A percentile compares a stretch with the other conserved stretches of the same genome.
These are phyloP conservation scores for Andrena minutula DNA, from an alignment of 2,888 invertebrate genomes.

Conservation along the genomic window DNA sequence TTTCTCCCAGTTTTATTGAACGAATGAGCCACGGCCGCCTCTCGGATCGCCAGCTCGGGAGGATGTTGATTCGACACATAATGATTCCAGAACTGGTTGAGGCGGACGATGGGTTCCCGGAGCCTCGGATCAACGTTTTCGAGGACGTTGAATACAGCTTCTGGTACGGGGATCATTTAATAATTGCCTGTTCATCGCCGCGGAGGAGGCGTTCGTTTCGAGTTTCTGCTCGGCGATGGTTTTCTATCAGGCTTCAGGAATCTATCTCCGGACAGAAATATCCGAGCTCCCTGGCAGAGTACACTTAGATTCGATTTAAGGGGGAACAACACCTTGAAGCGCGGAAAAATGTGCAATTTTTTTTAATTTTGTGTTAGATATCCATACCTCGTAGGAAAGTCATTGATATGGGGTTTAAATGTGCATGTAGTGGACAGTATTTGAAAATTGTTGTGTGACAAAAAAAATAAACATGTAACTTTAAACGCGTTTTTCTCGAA, in stretches of 20 bases:
- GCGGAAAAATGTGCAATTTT: too few species aligned
- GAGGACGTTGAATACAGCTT: slow-evolving; percentile 30
- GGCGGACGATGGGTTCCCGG: slow-evolving; percentile 19
- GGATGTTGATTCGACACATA: slow-evolving; percentile 40
- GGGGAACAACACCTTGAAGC: too few species aligned
- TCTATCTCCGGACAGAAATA: neutral
- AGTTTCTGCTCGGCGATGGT: neutral
- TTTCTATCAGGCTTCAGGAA: neutral
- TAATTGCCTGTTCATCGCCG: slow-evolving; percentile 35
- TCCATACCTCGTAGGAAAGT: too few species aligned
- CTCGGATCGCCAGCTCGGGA: neutral
- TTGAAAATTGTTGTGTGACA: too few species aligned
- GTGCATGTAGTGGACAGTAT: too few species aligned
- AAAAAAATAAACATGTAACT: too few species aligned
- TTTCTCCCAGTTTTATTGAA: slow-evolving; percentile 48
- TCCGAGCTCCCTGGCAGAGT: too few species aligned
- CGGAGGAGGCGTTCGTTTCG: slow-evolving; percentile 14
- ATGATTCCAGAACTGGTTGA: slow-evolving; percentile 42
- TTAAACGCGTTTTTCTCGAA: too few species aligned
- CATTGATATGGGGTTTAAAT: too few species aligned
- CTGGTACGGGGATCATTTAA: slow-evolving; percentile 28
- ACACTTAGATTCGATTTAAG: neutral
- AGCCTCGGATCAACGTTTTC: slow-evolving; percentile 22
- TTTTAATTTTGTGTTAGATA: too few species aligned
- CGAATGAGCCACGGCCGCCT: slow-evolving; percentile 19